These are phyloP conservation scores for Rhinoptilus africanus DNA, from an alignment of 2,113 vertebrate species.

Conservation along the genomic window DNA sequence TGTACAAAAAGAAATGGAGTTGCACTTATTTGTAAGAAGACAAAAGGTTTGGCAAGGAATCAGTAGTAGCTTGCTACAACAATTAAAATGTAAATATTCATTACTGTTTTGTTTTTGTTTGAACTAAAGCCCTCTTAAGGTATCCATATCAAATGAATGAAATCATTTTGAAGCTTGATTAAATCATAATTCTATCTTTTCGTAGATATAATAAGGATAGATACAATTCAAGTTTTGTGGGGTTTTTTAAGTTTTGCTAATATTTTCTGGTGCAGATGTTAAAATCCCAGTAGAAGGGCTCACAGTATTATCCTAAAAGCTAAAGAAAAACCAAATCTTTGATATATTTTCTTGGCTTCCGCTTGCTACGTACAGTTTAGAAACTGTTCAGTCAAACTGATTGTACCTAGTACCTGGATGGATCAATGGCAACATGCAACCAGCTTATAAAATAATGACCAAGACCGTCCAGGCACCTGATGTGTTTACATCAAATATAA, in stretches of 20 bases:
- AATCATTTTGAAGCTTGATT: background rate
- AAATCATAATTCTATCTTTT: background rate
- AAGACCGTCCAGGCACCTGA: background rate
- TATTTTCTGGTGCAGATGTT: background rate
- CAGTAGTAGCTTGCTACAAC: background rate
- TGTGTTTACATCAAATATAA: background rate
- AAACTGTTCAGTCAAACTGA: background rate
- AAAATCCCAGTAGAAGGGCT: background rate
- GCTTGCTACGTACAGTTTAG: background rate
- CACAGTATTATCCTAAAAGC: background rate
- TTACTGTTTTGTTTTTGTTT: background rate
- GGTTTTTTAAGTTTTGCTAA: background rate
- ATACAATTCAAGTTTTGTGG: background rate
- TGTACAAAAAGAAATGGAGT: background rate
- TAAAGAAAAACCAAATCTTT: rapidly evolving
- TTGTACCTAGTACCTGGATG: background rate
- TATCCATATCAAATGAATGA: background rate
- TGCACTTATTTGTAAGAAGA: background rate
- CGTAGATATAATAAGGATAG: background rate
- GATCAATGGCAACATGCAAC: background rate
- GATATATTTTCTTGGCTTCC: background rate
- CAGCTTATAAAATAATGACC: background rate
- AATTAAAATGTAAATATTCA: background rate
- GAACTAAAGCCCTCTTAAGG: background rate
- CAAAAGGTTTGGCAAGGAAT: background rate